A percentile compares a stretch with the other conserved stretches of the same genome.
Evolutionary conservation across 1,140 invertebrate species (phyloP).

Genomic region (Drosophila aff.): DNA sequence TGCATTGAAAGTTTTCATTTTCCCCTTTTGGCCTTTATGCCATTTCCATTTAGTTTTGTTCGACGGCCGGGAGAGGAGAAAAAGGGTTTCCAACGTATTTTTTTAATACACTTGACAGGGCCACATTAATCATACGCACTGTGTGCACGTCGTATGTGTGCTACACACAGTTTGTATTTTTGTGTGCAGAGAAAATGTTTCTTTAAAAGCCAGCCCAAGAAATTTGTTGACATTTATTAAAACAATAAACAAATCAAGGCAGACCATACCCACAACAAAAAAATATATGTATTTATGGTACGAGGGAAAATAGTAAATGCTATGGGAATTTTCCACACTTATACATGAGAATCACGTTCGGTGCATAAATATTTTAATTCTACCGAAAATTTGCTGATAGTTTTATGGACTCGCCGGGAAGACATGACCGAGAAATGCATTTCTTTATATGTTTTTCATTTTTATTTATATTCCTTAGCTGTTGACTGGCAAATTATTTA

Average conservation of each 20-base stretch:
- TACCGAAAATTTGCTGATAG: conserved; percentile 72
- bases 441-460: conserved; percentile 18
- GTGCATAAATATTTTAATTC: conserved; percentile 79
- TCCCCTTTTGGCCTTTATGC: conserved; percentile 32
- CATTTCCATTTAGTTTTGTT: conserved; percentile 40
- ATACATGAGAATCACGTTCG: conserved; percentile 67
- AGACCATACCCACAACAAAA: conserved; percentile 12
- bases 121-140: conserved; percentile 72
- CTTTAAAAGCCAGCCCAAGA: conserved; percentile 71
- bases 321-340: conserved; percentile 18
- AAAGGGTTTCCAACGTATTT: conserved; percentile 12
- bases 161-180: not conserved
- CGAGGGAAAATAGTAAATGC: conserved; percentile 7
- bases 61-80: conserved; percentile 24
- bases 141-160: conserved; percentile 22
- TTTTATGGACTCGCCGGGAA: conserved; percentile 58
- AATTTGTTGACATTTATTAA: conserved; percentile 77
- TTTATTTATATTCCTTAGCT: conserved; percentile 39
- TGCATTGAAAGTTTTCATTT: conserved; percentile 48
- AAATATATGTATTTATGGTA: not conserved
- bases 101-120: conserved; percentile 48
- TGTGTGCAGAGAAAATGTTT: conserved; percentile 33
- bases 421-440: conserved; percentile 25
- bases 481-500: conserved; percentile 55
- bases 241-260: conserved; percentile 78